Evolutionary conservation across 2,888 invertebrate species (phyloP), one percentile per base, ranked within the genome.

Genomic region (Synergus itoensis): DNA sequence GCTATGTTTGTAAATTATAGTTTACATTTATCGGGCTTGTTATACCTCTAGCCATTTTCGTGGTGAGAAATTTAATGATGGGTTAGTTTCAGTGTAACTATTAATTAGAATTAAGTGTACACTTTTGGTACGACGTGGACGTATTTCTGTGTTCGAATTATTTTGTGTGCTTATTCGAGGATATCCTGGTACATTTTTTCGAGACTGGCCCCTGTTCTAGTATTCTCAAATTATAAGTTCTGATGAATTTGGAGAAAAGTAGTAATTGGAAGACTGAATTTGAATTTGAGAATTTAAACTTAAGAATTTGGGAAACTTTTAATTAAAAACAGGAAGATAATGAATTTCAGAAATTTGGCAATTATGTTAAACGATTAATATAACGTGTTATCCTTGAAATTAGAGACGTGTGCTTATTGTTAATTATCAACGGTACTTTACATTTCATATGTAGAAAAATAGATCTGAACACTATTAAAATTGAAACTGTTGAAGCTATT

Each of bases 1-100:
- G 40, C 11, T 43, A 40, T 67, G 14, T 8, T 48, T 69, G 45
- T 69, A 69, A 36, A 69, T 69, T 69, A 69, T 69, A 28, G 69
- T 67, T 45, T 21, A 69, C 45, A 48, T 28, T 65, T 40, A 16
- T 48, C 48, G 7, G 21, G 21, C 16, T 9, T 21, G 14, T 45
- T 48, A 60, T 69, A 28, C 8, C 11, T 48, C 7, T 4, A 69
- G 21, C 43, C 3, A 18, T 48, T 16, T 48, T 21, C n/a, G 48
- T 16, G 69, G 69, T 48, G 69, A 69, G 45, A 69, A 69, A 45
- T 69, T 45, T 69, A 69, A 69, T 69, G 21, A 48, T 16, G 7
- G 69, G 45, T 67, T 21, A 7, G 7, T 14, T 69, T 28, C 12
- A 45, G 21, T 41, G 12, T 67, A 48, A 21, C 16, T n/a, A 14